Evolutionary conservation across 2,888 invertebrate species (phyloP), one percentile per base, ranked within the genome.

Genomic region (Drosophila anomalipes): DNA sequence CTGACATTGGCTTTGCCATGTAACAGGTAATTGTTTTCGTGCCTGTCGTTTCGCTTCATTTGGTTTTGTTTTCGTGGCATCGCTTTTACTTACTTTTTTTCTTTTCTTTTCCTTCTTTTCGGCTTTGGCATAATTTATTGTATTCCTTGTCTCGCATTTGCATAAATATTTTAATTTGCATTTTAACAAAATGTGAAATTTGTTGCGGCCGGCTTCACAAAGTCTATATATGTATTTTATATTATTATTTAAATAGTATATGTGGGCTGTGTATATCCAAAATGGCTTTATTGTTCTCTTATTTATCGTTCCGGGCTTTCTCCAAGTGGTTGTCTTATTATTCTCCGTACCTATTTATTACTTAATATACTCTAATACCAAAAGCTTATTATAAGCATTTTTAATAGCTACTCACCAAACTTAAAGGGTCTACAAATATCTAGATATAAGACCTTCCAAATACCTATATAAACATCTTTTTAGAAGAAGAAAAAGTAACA

Each of bases 131-230:
- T 86, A 86, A 88, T 87, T 86, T 86, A 79, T 88, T 88, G 81
- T 85, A 74, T 83, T 74, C 58, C 66, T 79, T 79, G 71, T 49
- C 63, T 56, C 77, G 73, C 74, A 86, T 86, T 86, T 86, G 83
- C 86, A 86, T 86, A 86, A 86, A 86, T 86, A 88, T 88, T 88
- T 87, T 86, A 83, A 86, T 88, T 86, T 86, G 86, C 86, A 86
- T 86, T 88, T 86, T 74, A 86, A 79, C 86, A 82, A 86, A 86
- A 81, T 79, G 79, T 63, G 72, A 72, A 79, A 72, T 79, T 75
- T 62, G 57, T 61, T 52, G 64, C 60, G 62, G 77, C 62, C 53
- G 59, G 33, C 28, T 41, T 14, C 44, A 60, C 63, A 77, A 69
- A 57, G 73, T 73, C 77, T 65, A 52, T 62, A 56, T 56, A 69